These are phyloP conservation scores for Eretmochelys imbricata DNA, from an alignment of 2,113 vertebrate genomes.

Conservation along the genomic window DNA sequence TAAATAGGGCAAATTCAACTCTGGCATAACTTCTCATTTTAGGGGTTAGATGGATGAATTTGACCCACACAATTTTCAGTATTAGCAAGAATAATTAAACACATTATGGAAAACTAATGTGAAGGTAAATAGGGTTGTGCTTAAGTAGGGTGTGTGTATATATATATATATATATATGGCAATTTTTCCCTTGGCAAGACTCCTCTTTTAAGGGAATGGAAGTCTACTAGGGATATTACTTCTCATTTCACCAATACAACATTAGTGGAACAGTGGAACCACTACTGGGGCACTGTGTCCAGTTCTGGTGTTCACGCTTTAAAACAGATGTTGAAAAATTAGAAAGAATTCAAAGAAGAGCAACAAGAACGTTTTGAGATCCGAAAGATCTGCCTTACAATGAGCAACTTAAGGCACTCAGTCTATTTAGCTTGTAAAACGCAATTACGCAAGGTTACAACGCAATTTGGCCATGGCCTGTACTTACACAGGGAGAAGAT, in stretches of 20 bases:
- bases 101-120: background rate
- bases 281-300: background rate
- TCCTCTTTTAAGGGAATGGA: background rate
- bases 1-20: background rate
- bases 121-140: background rate
- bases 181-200: accelerated
- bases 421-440: background rate
- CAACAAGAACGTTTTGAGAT: background rate
- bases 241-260: background rate
- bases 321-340: background rate
- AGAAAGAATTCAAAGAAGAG: background rate
- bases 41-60: background rate
- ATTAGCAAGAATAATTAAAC: background rate
- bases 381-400: background rate
- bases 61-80: background rate
- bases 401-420: background rate
- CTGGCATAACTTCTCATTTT: accelerated
- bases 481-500: background rate
- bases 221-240: background rate
- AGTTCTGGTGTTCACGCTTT: background rate
- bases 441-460: background rate
- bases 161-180: background rate
- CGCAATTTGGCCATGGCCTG: background rate
- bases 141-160: background rate
- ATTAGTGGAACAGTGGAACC: background rate